phyloP scores from a whole-genome alignment of 2,888 invertebrate genomes.

The Lycaena phlaeas region DNA sequence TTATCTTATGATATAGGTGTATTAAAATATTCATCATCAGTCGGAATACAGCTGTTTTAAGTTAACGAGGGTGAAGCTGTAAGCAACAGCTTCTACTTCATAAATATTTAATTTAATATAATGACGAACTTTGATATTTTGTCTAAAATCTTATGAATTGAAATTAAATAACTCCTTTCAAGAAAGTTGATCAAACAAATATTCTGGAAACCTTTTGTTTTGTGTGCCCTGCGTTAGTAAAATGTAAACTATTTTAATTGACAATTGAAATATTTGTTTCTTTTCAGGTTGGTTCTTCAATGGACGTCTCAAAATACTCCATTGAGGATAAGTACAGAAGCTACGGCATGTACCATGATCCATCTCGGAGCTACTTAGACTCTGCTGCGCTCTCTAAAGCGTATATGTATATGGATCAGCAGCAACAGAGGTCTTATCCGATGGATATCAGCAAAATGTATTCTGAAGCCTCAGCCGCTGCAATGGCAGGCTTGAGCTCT shows the following conservation, averaged over 20 bases:
- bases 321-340: conserved; percentile 85
- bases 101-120: too few relatives aligned
- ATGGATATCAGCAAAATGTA: conserved; percentile 80
- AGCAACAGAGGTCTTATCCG: conserved; percentile 67
- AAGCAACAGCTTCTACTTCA: too few relatives aligned
- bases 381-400: conserved; percentile 82
- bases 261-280: not conserved
- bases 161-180: too few relatives aligned
- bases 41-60: too few relatives aligned
- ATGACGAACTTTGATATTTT: too few relatives aligned
- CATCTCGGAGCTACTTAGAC: conserved; percentile 80
- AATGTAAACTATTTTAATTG: conserved; percentile 20
- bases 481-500: conserved; percentile 69
- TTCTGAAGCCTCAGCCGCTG: conserved; percentile 74
- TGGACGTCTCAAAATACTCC: conserved; percentile 85
- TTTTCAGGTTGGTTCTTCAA: conserved; percentile 80
- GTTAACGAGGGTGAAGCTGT: too few relatives aligned
- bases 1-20: too few relatives aligned
- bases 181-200: too few relatives aligned
- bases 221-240: too few relatives aligned
- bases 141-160: too few relatives aligned
- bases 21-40: too few relatives aligned
- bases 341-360: conserved; percentile 83
- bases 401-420: conserved; percentile 83
- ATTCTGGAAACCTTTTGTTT: too few relatives aligned